Evolutionary conservation across 2,888 invertebrate genomes (phyloP).

Genomic region (Meandrusa payeni): DNA sequence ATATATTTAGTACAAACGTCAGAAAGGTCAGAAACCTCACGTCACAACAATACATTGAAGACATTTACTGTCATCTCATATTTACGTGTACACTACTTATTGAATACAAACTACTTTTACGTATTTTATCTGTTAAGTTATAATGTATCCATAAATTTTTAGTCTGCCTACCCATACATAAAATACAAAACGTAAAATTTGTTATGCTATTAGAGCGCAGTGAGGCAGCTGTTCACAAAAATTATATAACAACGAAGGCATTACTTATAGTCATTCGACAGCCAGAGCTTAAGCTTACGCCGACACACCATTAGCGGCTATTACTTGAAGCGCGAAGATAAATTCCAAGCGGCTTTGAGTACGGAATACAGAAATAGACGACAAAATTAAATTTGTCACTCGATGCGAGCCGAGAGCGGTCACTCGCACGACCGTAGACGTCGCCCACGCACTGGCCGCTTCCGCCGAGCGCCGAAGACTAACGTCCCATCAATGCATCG

Average conservation of each 20-base stretch:
- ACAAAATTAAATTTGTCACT: constrained; percentile 60
- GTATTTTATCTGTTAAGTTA: too few relatives aligned
- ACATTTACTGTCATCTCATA: too few relatives aligned
- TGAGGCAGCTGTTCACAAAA: too few relatives aligned
- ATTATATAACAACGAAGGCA: constrained; percentile 1
- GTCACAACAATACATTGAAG: too few relatives aligned
- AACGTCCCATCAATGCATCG: constrained; percentile 41
- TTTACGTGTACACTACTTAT: too few relatives aligned
- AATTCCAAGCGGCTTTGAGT: constrained; percentile 38
- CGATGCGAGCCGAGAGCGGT: constrained; percentile 52
- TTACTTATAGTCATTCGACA: constrained; percentile 31
- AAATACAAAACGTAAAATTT: too few relatives aligned
- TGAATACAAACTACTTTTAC: too few relatives aligned
- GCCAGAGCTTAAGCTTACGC: constrained; percentile 15
- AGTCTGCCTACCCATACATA: too few relatives aligned
- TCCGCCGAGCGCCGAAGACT: constrained; percentile 56
- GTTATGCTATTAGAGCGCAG: too few relatives aligned
- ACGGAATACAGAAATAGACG: constrained; percentile 53
- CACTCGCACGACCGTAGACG: constrained; percentile 60
- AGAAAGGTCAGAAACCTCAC: too few relatives aligned
- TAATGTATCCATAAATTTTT: too few relatives aligned
- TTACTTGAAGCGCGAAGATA: constrained; percentile 53
- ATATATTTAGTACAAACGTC: too few relatives aligned
- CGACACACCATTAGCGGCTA: constrained; percentile 34
- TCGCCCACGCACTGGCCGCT: constrained; percentile 67